These are phyloP conservation scores for Drosophila asahinai DNA, from an alignment of 1,140 invertebrate genomes.

Conservation along the genomic window DNA sequence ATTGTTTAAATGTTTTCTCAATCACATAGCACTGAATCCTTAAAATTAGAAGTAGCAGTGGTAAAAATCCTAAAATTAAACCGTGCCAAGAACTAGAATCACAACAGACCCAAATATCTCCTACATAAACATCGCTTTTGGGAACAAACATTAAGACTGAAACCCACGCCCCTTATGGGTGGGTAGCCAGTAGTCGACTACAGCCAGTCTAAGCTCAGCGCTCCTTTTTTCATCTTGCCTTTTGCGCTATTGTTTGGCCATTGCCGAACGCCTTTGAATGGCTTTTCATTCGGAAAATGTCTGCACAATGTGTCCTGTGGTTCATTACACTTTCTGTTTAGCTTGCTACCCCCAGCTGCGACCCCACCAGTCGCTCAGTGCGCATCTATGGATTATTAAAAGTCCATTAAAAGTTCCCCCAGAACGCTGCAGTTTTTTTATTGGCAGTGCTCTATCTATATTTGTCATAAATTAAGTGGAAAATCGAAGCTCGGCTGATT, in stretches of 20 bases:
- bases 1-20: no score
- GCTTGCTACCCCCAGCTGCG: slow-evolving; percentile 26
- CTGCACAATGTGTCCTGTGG: slow-evolving; percentile 77
- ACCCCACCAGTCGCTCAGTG: background rate
- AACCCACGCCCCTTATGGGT: background rate
- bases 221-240: slow-evolving; percentile 28
- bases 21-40: no score
- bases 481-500: slow-evolving; percentile 48
- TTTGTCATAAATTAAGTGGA: slow-evolving; percentile 75
- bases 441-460: slow-evolving; percentile 34
- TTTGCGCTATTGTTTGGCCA: slow-evolving; percentile 66
- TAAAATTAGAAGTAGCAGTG: no score
- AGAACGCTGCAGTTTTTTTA: slow-evolving; percentile 32
- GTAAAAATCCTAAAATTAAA: no score
- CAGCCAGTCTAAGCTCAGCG: background rate
- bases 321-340: slow-evolving; percentile 81
- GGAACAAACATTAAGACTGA: background rate
- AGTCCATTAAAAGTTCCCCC: slow-evolving; percentile 77
- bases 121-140: background rate
- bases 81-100: no score
- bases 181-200: slow-evolving; percentile 5
- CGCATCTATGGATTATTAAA: slow-evolving; percentile 67
- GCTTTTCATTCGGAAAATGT: slow-evolving; percentile 78
- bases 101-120: background rate
- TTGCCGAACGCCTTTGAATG: slow-evolving; percentile 72